A percentile compares a stretch with the other conserved stretches of the same genome.
These are phyloP conservation scores for Pemphredon lugubris DNA, from an alignment of 2,888 invertebrate species.

Conservation along the genomic window DNA sequence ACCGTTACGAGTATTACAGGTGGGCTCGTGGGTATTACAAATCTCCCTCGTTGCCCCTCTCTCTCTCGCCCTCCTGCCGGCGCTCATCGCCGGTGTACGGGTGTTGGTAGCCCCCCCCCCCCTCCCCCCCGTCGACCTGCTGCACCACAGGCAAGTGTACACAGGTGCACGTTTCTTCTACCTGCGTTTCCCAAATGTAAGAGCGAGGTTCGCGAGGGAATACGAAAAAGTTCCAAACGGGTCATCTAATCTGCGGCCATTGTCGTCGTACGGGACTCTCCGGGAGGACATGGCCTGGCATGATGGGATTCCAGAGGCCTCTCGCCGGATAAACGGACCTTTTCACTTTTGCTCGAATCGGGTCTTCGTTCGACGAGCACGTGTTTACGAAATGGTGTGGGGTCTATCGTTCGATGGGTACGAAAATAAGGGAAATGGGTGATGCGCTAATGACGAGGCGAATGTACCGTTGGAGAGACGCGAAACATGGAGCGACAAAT, in stretches of 20 bases:
- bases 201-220: slow-evolving; percentile 25
- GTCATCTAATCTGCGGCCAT: slow-evolving; percentile 70
- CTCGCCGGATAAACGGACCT: neutral
- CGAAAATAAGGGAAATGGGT: slow-evolving; percentile 40
- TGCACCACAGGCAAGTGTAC: slow-evolving; percentile 28
- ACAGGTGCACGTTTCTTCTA: slow-evolving; percentile 43
- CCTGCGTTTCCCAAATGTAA: slow-evolving; percentile 47
- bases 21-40: slow-evolving; percentile 51
- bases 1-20: slow-evolving; percentile 77
- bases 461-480: neutral
- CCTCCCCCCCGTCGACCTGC: neutral
- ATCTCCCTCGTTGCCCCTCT: too few species aligned
- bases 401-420: slow-evolving; percentile 6
- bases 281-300: neutral
- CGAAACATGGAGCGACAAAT: neutral
- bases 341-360: slow-evolving; percentile 53
- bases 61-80: too few species aligned
- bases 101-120: slow-evolving; percentile 24
- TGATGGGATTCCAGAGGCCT: slow-evolving; percentile 9
- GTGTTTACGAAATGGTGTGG: slow-evolving; percentile 30
- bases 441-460: slow-evolving; percentile 22
- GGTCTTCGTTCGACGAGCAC: slow-evolving; percentile 21
- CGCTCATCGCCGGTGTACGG: too few species aligned
- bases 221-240: slow-evolving; percentile 57
- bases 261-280: slow-evolving; percentile 60